Percentiles rank a stretch among this genome's conserved stretches.
Evolutionary conservation across 2,888 invertebrate species (phyloP).

Genomic region (Drosophila diplacantha): DNA sequence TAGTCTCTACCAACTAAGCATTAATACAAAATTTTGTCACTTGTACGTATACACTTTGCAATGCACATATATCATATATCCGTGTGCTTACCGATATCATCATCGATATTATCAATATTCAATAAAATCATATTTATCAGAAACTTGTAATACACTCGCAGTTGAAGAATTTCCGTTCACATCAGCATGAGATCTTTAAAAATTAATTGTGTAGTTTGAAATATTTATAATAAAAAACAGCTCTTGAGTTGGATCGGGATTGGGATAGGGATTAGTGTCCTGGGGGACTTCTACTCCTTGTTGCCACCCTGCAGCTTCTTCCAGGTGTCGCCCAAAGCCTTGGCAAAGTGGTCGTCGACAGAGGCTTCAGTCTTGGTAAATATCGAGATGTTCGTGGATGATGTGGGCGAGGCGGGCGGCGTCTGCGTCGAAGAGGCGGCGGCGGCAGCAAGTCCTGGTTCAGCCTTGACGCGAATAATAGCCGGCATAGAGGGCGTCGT

Average conservation of each 20-base stretch:
- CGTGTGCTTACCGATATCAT: conserved; percentile 35
- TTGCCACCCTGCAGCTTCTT: conserved; percentile 84
- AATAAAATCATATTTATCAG: conserved; percentile 63
- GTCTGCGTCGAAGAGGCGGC: conserved; percentile 68
- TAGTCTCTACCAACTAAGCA: conserved; percentile 60
- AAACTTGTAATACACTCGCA: conserved; percentile 69
- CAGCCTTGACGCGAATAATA: conserved; percentile 73
- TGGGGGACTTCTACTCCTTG: conserved; percentile 64
- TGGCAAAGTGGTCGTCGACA: conserved; percentile 95
- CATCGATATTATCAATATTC: conserved; percentile 47
- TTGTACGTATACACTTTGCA: conserved; percentile 70
- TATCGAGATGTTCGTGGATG: conserved; percentile 66
- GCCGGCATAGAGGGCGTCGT: conserved; percentile 64
- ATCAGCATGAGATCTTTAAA: conserved; percentile 67
- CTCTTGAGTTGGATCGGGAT: conserved; percentile 54
- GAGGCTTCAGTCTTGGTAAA: conserved; percentile 77
- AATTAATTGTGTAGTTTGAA: conserved; percentile 65
- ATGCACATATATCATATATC: conserved; percentile 44
- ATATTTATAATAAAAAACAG: conserved; percentile 61
- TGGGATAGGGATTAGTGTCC: conserved; percentile 3
- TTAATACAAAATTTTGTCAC: conserved; percentile 69
- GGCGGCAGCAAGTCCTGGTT: conserved; percentile 65
- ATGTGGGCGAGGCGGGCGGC: conserved; percentile 68
- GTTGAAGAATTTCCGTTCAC: conserved; percentile 68
- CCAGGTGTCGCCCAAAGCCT: conserved; percentile 92